Evolutionary conservation across 2,797 vertebrate genomes (phyloP).

Genomic region (Darevskia nairensis): DNA sequence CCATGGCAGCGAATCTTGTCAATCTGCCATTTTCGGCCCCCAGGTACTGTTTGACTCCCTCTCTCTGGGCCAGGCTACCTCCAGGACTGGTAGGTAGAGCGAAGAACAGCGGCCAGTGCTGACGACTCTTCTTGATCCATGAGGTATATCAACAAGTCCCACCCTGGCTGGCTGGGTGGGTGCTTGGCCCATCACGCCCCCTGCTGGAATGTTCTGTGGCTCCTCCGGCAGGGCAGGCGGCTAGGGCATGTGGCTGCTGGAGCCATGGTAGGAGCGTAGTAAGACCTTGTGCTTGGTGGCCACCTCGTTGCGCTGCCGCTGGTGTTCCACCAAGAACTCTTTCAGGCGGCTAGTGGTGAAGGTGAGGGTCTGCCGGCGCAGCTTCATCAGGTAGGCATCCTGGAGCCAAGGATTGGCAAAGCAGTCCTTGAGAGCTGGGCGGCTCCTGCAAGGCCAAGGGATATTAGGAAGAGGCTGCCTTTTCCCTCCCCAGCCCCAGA

Average conservation of each 20-base stretch:
- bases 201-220: slow-evolving; percentile 81
- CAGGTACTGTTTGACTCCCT: background rate
- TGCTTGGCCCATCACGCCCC: slow-evolving; percentile 45
- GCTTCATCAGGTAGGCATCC: slow-evolving; percentile 97
- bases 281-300: slow-evolving; percentile 98
- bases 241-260: slow-evolving; percentile 80
- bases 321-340: slow-evolving; percentile 95
- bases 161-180: slow-evolving; percentile 56
- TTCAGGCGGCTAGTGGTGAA: slow-evolving; percentile 97
- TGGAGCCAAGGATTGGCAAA: slow-evolving; percentile 96
- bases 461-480: background rate
- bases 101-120: slow-evolving; percentile 14
- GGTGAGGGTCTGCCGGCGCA: slow-evolving; percentile 95
- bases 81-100: slow-evolving; percentile 4
- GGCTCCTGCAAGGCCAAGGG: slow-evolving; percentile 82
- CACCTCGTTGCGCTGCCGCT: slow-evolving; percentile 81
- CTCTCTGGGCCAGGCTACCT: background rate
- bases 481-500: background rate
- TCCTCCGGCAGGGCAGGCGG: slow-evolving; percentile 56
- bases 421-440: slow-evolving; percentile 95
- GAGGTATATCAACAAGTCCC: slow-evolving; percentile 20
- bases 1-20: background rate
- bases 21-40: background rate
- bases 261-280: slow-evolving; percentile 93
- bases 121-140: slow-evolving; percentile 13